These are phyloP conservation scores for Anticlea derivata DNA, from an alignment of 2,888 invertebrate genomes.

Conservation along the genomic window DNA sequence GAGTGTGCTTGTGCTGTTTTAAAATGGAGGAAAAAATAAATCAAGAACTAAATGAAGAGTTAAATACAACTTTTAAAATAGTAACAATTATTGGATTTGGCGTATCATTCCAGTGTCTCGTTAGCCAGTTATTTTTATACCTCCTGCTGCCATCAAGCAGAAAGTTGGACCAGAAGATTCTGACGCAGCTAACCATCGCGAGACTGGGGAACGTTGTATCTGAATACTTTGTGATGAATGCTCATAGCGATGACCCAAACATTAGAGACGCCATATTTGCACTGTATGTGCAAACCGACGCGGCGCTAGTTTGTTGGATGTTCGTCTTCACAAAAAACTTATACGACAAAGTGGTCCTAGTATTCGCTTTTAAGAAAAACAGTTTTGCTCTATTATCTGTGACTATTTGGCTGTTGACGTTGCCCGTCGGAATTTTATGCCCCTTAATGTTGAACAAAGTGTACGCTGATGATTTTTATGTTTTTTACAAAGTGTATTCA, in stretches of 20 bases:
- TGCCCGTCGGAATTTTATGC: slow-evolving; percentile 50
- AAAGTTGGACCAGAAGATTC: slow-evolving; percentile 59
- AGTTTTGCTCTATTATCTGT: slow-evolving; percentile 43
- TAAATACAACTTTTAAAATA: not conserved
- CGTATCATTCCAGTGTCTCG: slow-evolving; percentile 25
- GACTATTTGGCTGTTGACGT: slow-evolving; percentile 48
- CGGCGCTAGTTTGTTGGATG: slow-evolving; percentile 59
- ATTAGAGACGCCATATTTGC: slow-evolving; percentile 36
- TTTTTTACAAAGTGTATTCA: slow-evolving; percentile 46
- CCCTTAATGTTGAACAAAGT: slow-evolving; percentile 28
- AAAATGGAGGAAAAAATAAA: slow-evolving; percentile 12
- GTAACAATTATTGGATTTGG: slow-evolving; percentile 1
- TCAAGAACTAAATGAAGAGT: not conserved
- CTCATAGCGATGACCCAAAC: not conserved
- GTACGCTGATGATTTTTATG: not conserved
- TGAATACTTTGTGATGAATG: slow-evolving; percentile 43
- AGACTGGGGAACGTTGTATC: slow-evolving; percentile 51
- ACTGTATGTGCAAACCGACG: slow-evolving; percentile 55
- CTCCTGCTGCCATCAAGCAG: slow-evolving; percentile 47
- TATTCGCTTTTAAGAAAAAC: slow-evolving; percentile 44
- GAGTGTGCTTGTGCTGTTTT: not conserved
- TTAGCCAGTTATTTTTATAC: slow-evolving; percentile 49
- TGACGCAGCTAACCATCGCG: slow-evolving; percentile 56
- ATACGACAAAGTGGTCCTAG: slow-evolving; percentile 62
- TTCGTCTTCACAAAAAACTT: slow-evolving; percentile 64